Conservation (phyloP, 2,888 invertebrate genomes). For the Trypoxylon attenuatum region DNA sequence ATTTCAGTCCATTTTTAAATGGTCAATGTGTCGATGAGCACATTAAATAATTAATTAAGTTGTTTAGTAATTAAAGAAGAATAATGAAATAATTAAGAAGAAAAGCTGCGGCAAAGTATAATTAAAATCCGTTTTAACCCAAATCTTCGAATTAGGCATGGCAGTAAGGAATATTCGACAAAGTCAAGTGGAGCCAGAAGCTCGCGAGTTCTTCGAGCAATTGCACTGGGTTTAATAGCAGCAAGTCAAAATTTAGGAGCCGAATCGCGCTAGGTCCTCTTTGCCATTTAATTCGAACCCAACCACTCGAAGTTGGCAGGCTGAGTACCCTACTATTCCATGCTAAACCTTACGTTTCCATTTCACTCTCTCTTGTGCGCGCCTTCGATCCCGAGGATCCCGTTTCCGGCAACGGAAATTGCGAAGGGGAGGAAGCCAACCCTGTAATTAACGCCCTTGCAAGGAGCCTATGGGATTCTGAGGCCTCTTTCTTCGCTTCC, state of each 20-base stretch:
- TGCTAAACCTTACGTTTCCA: not conserved
- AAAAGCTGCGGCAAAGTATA: too few species aligned
- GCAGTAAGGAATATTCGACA: too few species aligned
- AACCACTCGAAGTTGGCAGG: not conserved
- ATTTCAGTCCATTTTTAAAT: too few species aligned
- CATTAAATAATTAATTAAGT: too few species aligned
- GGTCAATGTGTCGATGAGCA: too few species aligned
- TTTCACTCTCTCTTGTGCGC: not conserved
- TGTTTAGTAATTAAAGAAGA: too few species aligned
- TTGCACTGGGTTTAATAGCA: not conserved
- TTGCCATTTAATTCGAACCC: not conserved
- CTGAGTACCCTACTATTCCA: not conserved
- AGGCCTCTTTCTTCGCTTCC: conserved; percentile 32
- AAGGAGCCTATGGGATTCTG: conserved; percentile 18
- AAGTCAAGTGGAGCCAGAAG: not conserved
- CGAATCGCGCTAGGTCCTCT: not conserved
- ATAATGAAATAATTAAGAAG: too few species aligned
- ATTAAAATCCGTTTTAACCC: too few species aligned
- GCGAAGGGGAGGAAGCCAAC: conserved; percentile 26
- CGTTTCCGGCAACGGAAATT: conserved; percentile 48
- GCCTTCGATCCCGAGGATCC: not conserved
- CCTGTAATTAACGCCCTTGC: conserved; percentile 55
- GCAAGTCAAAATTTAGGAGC: not conserved
- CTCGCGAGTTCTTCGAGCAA: not conserved
- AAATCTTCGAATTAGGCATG: too few species aligned